phyloP scores from a whole-genome alignment of 2,797 vertebrate species.

The Periophthalmus magnuspinnatus region DNA sequence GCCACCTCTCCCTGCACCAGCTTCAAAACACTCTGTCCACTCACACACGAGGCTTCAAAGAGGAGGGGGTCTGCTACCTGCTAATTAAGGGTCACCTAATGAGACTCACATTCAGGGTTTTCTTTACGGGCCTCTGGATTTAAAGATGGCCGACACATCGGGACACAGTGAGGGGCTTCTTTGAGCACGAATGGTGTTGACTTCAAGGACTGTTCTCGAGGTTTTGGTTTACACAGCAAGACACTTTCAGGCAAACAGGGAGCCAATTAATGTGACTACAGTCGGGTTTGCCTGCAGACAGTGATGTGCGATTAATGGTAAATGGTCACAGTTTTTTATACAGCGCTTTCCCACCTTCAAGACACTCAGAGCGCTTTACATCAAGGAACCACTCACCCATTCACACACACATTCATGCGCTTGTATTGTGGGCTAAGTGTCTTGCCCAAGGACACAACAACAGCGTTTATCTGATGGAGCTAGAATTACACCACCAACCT shows the following conservation, averaged over 20 bases:
- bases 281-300: too few species aligned
- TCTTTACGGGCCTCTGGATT: conserved; percentile 35
- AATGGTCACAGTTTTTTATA: too few species aligned
- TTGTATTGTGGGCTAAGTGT: too few species aligned
- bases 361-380: too few species aligned
- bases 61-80: conserved; percentile 11
- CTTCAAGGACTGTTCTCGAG: neutral
- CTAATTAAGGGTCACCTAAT: conserved; percentile 41
- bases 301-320: too few species aligned
- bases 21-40: conserved; percentile 10
- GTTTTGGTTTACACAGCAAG: neutral
- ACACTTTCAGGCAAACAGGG: neutral
- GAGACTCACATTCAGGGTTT: conserved; percentile 33
- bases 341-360: too few species aligned
- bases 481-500: too few species aligned
- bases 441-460: too few species aligned
- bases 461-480: too few species aligned
- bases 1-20: neutral
- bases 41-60: conserved; percentile 42
- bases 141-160: conserved; percentile 23
- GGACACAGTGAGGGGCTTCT: conserved; percentile 4
- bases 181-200: neutral
- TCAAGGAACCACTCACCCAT: too few species aligned
- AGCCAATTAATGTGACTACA: too few species aligned
- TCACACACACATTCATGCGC: too few species aligned